Evolutionary conservation across 35 echinoderm and acorn worm species (phyloP), one percentile per base, ranked within the genome.

Genomic region (Ophioderma brevispina): DNA sequence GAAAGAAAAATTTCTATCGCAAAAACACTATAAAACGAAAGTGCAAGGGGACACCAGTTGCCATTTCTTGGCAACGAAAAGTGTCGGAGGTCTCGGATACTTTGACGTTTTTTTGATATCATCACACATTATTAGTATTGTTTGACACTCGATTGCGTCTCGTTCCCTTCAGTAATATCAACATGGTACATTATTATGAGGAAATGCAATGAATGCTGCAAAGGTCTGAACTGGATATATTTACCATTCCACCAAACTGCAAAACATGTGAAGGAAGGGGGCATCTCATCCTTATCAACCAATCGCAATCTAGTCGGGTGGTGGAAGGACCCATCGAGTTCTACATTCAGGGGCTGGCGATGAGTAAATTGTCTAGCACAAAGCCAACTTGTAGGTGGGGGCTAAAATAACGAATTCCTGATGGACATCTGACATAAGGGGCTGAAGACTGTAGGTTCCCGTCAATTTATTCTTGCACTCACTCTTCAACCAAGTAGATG

Each of bases 211-310:
- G 82, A 94, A 34, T n/a, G n/a, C n/a, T 86, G 88, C 38, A 76
- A 52, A 90, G 90, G 50, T 94, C 88, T 6, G 92, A 90, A 33
- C 78, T 94, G 28, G 92, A 94, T 86, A 36, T 94, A 15, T 94
- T 94, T 81, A 25, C 55, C 23, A 21, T 81, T 25, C 92, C 92
- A 78, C 88, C 88, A 0, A 89, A 86, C 28, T 64, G n/a, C n/a
- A n/a, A 64, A 31, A 94, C 92, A 0, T 90, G 92, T 82, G 86
- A 90, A 0, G 88, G 80, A 32, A 85, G 81, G 36, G 92, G 81
- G 37, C 82, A 90, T 1, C 90, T 70, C 18, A 38, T 15, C 87
- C 90, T 31, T 94, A 90, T 52, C 92, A 90, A 33, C 88, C 92
- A 14, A n/a, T n/a, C 19, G 81, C 89, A 18, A 70, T 64, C 37